Percentiles rank a stretch among this genome's conserved stretches.
Evolutionary conservation across 2,113 vertebrate genomes (phyloP).

Genomic region (Stictonetta naevosa): DNA sequence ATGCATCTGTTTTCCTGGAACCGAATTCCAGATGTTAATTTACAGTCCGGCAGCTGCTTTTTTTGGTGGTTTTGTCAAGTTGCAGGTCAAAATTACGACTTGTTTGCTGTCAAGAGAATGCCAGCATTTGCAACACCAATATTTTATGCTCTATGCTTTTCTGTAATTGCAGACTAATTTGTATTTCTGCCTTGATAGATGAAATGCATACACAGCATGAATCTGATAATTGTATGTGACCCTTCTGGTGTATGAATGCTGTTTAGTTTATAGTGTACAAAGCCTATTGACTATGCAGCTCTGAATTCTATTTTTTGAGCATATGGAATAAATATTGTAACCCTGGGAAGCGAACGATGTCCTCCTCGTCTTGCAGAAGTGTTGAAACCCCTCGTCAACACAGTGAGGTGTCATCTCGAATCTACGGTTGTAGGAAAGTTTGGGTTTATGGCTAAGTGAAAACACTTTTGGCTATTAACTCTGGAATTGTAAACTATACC

Average conservation of each 20-base stretch:
- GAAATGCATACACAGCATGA: background rate
- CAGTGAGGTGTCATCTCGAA: accelerated
- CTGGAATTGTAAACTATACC: background rate
- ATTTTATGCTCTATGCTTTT: background rate
- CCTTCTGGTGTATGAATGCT: background rate
- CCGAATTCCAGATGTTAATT: slow-evolving; percentile 67
- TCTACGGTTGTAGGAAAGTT: background rate
- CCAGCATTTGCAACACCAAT: background rate
- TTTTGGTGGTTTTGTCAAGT: slow-evolving; percentile 39
- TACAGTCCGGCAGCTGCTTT: slow-evolving; percentile 37
- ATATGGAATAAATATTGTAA: background rate
- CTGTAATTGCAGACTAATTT: slow-evolving; percentile 13
- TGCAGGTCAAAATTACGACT: slow-evolving; percentile 9
- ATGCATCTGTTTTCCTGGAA: slow-evolving; percentile 14
- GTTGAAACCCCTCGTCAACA: background rate
- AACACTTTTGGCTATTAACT: slow-evolving; percentile 15
- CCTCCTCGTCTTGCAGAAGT: background rate
- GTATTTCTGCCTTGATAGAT: background rate
- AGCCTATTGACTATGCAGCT: background rate
- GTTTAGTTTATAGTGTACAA: background rate
- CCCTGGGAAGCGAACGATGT: background rate
- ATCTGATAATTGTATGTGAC: background rate
- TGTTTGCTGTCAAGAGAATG: background rate
- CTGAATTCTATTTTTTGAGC: background rate
- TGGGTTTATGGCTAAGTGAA: slow-evolving; percentile 13